Percentiles rank a stretch among this genome's conserved stretches.
These are phyloP conservation scores for Hylyphantes graminicola DNA, from an alignment of 1,140 invertebrate genomes.

Conservation along the genomic window DNA sequence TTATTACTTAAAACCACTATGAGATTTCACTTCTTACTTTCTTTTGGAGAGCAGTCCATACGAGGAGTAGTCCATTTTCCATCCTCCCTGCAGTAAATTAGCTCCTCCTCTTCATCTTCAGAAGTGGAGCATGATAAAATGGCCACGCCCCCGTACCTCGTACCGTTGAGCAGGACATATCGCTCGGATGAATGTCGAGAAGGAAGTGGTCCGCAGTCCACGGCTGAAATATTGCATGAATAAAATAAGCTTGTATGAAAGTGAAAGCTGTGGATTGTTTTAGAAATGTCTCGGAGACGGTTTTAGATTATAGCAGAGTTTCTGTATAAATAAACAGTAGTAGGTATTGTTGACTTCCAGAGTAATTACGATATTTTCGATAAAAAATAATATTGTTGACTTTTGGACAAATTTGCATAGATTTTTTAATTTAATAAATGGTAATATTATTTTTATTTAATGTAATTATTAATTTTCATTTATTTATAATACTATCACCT, in stretches of 20 bases:
- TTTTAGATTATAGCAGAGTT: too few relatives aligned
- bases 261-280: background rate
- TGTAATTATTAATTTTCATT: too few relatives aligned
- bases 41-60: conserved; percentile 11
- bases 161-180: conserved; percentile 59
- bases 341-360: too few relatives aligned
- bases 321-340: too few relatives aligned
- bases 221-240: conserved; percentile 45
- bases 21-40: background rate
- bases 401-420: too few relatives aligned
- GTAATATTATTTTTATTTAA: too few relatives aligned
- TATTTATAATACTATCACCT: too few relatives aligned
- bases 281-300: too few relatives aligned
- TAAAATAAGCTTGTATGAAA: background rate
- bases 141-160: conserved; percentile 55
- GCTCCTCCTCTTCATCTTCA: conserved; percentile 1
- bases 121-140: conserved; percentile 15
- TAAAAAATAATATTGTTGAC: too few relatives aligned
- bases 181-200: conserved; percentile 26
- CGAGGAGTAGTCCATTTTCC: conserved; percentile 53
- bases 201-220: conserved; percentile 59
- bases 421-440: too few relatives aligned
- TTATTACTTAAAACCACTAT: too few relatives aligned
- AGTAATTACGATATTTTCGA: too few relatives aligned
- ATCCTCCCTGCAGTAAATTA: conserved; percentile 60